These are phyloP conservation scores for Dorcus hopei DNA, from an alignment of 2,888 invertebrate species.

Conservation along the genomic window DNA sequence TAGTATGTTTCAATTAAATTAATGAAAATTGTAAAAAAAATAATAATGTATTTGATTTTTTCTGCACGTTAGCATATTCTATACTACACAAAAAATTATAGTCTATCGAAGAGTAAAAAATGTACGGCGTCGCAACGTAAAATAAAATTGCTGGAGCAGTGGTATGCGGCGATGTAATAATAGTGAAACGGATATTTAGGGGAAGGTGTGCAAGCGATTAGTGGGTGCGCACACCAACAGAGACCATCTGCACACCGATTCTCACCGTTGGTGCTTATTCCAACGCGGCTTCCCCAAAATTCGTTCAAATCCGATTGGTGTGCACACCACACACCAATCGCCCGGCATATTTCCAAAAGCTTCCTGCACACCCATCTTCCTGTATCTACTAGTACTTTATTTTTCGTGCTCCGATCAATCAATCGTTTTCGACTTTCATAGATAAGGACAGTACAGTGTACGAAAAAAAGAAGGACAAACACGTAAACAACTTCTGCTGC, in stretches of 20 bases:
- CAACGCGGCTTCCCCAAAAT: not conserved
- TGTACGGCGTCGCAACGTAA: too few relatives aligned
- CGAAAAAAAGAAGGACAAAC: not conserved
- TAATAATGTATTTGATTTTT: too few relatives aligned
- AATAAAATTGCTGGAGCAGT: too few relatives aligned
- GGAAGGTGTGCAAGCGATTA: slow-evolving; percentile 35
- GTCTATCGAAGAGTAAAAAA: too few relatives aligned
- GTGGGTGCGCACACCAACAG: slow-evolving; percentile 48
- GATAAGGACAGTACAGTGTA: not conserved
- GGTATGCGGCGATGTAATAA: too few relatives aligned
- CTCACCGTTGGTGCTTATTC: slow-evolving; percentile 7
- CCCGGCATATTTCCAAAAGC: slow-evolving; percentile 16
- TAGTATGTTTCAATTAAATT: too few relatives aligned
- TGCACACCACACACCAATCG: slow-evolving; percentile 40
- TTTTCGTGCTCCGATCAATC: not conserved
- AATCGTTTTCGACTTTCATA: not conserved
- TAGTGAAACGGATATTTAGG: not conserved
- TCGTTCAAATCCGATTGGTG: slow-evolving; percentile 30
- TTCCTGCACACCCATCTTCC: not conserved
- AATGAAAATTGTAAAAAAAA: too few relatives aligned
- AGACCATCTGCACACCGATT: slow-evolving; percentile 4
- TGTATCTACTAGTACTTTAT: not conserved
- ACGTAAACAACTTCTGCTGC: not conserved
- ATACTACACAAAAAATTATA: too few relatives aligned
- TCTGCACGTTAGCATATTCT: too few relatives aligned